Evolutionary conservation across 2,888 invertebrate species (phyloP), one percentile per base, ranked within the genome.

Genomic region (Ormyrus thymus): DNA sequence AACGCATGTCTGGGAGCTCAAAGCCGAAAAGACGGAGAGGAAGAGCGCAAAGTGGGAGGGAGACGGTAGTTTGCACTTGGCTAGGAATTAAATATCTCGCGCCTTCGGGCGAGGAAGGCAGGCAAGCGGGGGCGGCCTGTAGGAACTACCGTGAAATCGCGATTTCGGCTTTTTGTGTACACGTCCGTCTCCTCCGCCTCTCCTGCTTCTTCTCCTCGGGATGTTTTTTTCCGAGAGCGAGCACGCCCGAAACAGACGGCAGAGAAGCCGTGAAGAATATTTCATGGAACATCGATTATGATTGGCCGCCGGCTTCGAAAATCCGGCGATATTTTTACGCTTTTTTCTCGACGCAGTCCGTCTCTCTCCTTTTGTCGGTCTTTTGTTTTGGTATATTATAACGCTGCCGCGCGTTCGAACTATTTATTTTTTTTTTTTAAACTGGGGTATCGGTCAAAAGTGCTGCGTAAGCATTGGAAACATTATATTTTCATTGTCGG

Each of bases 91-190:
- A 78, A 75, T 64, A 78, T 75, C 78, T 75, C 55, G 74, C 62
- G 55, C 72, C 15, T 15, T 15, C 29, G 51, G 78, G 68, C 69
- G 58, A 53, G 65, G 29, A 29, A 53, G 66, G 10, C 10, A 46
- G 61, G 68, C 43, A 29, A 29, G 74, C 46, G 76, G 55, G 51
- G 74, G 78, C 50, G 77, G 61, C 10, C 62, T 29, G 51, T 68
- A 79, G 82, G 82, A 81, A 78, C 79, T 74, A 82, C 74, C 81
- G 78, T 82, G 82, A 81, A 82, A 82, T 82, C 74, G 59, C 79
- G 76, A 79, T 80, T 29, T 82, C 56, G 69, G 46, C 55, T 59
- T 78, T 78, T 81, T 82, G 79, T 70, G 29, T 29, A 56, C 56
- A 56, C 51, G 15, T 50, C 45, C 56, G 62, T 46, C 43, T 53